These are phyloP conservation scores for Campoplex nolae DNA, from an alignment of 2,888 invertebrate species.

Conservation along the genomic window DNA sequence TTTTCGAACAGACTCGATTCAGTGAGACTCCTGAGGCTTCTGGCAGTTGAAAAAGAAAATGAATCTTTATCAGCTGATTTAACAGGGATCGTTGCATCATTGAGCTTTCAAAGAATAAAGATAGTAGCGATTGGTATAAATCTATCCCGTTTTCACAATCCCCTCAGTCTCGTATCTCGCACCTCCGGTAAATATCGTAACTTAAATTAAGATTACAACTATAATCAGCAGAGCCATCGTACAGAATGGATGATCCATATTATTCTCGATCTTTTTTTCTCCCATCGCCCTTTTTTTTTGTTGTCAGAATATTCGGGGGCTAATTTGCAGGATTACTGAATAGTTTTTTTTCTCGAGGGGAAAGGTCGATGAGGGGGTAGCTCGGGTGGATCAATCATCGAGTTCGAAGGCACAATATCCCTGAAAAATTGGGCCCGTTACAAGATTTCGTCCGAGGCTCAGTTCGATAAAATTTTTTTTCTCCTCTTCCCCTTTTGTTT, in stretches of 20 bases:
- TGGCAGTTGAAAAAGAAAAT: background rate
- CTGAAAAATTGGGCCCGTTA: background rate
- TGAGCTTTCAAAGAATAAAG: background rate
- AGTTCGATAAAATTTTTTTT: background rate
- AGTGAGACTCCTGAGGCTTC: too few relatives aligned
- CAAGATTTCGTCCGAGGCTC: constrained; percentile 6
- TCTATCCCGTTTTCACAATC: background rate
- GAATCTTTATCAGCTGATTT: background rate
- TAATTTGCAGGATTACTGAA: constrained; percentile 1
- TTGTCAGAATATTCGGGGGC: background rate
- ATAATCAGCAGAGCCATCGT: background rate
- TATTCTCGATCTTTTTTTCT: background rate
- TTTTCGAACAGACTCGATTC: too few relatives aligned
- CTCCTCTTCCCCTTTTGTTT: background rate
- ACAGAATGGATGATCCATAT: background rate
- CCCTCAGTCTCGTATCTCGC: constrained; percentile 22
- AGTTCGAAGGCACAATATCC: constrained; percentile 2
- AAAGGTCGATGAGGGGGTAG: background rate
- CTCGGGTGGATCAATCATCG: constrained; percentile 39
- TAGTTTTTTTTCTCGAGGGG: background rate
- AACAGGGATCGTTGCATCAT: background rate
- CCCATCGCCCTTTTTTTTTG: background rate
- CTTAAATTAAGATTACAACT: constrained; percentile 4
- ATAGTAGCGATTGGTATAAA: constrained; percentile 47
- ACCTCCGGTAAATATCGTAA: background rate